These are phyloP conservation scores for Virgularia gustaviana DNA, from an alignment of 92 coral and sea anemone species.

Conservation along the genomic window DNA sequence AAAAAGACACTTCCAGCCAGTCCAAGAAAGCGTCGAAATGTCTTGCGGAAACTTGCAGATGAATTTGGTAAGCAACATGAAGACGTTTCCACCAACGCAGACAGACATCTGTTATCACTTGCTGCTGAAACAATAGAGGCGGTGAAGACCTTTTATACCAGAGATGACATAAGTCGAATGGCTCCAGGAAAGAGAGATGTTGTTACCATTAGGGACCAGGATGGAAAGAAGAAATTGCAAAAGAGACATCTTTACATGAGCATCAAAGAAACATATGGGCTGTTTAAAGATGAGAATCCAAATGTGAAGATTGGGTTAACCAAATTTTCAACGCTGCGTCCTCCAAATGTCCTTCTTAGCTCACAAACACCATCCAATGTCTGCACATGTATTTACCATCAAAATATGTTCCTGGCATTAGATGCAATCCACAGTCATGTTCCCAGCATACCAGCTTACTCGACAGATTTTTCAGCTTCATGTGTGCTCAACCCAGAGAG, in stretches of 20 bases:
- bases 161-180: slow-evolving; percentile 45
- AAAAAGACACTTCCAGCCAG: slow-evolving; percentile 33
- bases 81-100: background rate
- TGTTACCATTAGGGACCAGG: slow-evolving; percentile 14
- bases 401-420: slow-evolving; percentile 43
- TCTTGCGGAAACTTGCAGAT: slow-evolving; percentile 39
- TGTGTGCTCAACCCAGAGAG: slow-evolving; percentile 48
- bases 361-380: slow-evolving; percentile 40
- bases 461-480: slow-evolving; percentile 21
- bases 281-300: slow-evolving; percentile 29
- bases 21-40: slow-evolving; percentile 41
- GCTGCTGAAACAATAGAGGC: slow-evolving; percentile 37
- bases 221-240: slow-evolving; percentile 44
- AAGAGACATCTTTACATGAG: slow-evolving; percentile 39
- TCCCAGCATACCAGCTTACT: slow-evolving; percentile 33
- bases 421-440: slow-evolving; percentile 42
- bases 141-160: slow-evolving; percentile 28
- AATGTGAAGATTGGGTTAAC: slow-evolving; percentile 38
- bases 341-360: slow-evolving; percentile 43
- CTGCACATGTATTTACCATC: slow-evolving; percentile 40
- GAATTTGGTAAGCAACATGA: slow-evolving; percentile 1
- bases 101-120: slow-evolving; percentile 25
- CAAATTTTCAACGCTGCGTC: slow-evolving; percentile 46
- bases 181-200: slow-evolving; percentile 55
- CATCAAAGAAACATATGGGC: slow-evolving; percentile 40